A percentile compares a stretch with the other conserved stretches of the same genome.
phyloP scores from a whole-genome alignment of 2,113 vertebrate genomes.

The Psittacus erithacus region DNA sequence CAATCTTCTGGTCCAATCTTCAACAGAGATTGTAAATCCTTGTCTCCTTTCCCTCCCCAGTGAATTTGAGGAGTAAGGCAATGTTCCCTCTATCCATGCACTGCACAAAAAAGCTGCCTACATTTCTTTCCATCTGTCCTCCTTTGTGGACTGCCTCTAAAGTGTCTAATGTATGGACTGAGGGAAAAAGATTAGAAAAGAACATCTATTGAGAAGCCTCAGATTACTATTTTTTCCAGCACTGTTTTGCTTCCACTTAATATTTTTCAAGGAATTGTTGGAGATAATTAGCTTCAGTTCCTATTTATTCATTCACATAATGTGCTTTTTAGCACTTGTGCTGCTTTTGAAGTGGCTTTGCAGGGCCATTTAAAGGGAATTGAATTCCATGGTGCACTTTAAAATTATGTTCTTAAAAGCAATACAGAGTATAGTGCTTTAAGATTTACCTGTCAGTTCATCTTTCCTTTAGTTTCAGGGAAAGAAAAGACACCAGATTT shows the following conservation, averaged over 20 bases:
- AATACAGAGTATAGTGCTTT: not conserved
- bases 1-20: slow-evolving; percentile 31
- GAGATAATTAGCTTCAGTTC: not conserved
- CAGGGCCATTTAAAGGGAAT: not conserved
- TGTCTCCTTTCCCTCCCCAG: not conserved
- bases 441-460: not conserved
- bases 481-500: not conserved
- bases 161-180: not conserved
- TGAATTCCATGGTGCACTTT: not conserved
- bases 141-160: not conserved
- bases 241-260: not conserved
- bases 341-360: not conserved
- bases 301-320: not conserved
- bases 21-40: slow-evolving; percentile 49
- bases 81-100: not conserved
- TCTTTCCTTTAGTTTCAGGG: not conserved
- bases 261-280: not conserved
- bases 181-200: not conserved
- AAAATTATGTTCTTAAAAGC: not conserved
- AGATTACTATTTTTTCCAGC: not conserved
- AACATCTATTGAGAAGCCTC: not conserved
- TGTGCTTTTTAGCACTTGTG: not conserved
- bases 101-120: not conserved
- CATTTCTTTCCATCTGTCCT: not conserved
- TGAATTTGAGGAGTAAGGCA: not conserved